Base-by-base conservation (phyloP, 2,113 vertebrate genomes). In the Engystomops pustulosus region DNA sequence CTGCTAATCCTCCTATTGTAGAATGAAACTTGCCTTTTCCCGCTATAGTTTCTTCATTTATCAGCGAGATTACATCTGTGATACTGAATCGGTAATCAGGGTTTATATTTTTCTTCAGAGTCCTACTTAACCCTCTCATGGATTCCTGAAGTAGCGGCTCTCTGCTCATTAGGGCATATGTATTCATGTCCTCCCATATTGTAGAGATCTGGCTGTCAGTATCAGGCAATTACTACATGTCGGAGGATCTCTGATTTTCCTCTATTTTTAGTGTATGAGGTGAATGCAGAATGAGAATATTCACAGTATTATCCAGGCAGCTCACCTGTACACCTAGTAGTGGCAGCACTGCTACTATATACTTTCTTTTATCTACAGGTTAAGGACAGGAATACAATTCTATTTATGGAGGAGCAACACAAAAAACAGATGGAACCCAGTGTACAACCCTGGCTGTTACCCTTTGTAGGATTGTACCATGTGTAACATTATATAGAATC, bases 1-100 rank as follows among this genome's bases (percentile, higher is more conserved):
- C 80, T 25, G 23, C 20, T 82, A 82, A 82, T 72, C 80, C 69
- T 82, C 36, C 68, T 41, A 36, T 70, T 81, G 69, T 72, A 44
- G 51, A 41, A 71, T 81, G 34, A 72, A 74, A 82, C 18, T 55
- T 41, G 20, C 80, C 27, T 82, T 45, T 71, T 44, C 38, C 55
- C 36, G 27, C 30, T 60, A 32, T 82, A 72, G 68, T 82, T 72
- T 72, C 51, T 30, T 72, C 49, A 45, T 82, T 82, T 74, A 74
- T 74, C 80, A 82, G 80, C 80, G 25, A 72, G 68, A 71, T 72
- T 60, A 58, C 45, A 72, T 41, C 47, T 53, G 14, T 72, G 34
- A 74, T 72, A 71, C 23, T 82, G 80, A 60, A 70, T 81, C 14
- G 14, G 41, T 70, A 81, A 81, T 70, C 62, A 69, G 30, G 6